Conservation (phyloP, 2,888 invertebrate genomes). For the Ormyrus labotus region DNA sequence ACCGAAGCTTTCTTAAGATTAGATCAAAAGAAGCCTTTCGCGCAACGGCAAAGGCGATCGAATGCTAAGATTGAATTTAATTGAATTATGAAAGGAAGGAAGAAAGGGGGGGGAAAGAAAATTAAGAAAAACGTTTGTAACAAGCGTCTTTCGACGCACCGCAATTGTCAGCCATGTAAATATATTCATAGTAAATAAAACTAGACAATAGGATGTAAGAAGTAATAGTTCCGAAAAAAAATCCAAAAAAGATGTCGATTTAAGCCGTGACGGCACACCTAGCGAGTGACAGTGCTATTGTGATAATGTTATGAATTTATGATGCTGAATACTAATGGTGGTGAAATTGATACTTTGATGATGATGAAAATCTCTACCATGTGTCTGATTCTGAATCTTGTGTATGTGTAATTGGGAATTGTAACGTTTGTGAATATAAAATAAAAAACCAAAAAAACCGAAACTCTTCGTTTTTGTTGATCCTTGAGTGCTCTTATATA, state of each 20-base stretch:
- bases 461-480: not conserved
- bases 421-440: conserved; percentile 73
- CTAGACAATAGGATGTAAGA: conserved; percentile 53
- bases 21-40: conserved; percentile 42
- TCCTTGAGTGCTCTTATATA: not conserved
- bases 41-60: conserved; percentile 32
- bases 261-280: conserved; percentile 52
- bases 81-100: conserved; percentile 22
- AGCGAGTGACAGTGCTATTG: conserved; percentile 56
- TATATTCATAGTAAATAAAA: conserved; percentile 55
- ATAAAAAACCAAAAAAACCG: conserved; percentile 68
- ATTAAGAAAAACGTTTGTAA: conserved; percentile 33
- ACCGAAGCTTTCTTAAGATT: conserved; percentile 43
- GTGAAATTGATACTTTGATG: conserved; percentile 51
- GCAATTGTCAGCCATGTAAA: conserved; percentile 58
- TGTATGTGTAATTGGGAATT: conserved; percentile 70
- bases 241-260: conserved; percentile 55
- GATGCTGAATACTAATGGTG: conserved; percentile 55
- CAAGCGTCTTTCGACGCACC: conserved; percentile 36
- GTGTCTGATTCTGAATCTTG: conserved; percentile 66
- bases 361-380: conserved; percentile 60
- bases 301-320: conserved; percentile 58
- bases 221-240: conserved; percentile 56
- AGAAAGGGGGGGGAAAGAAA: conserved; percentile 3
- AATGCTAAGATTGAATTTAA: conserved; percentile 15